phyloP scores from a whole-genome alignment of 2,797 vertebrate species.

The Paguma larvata region DNA sequence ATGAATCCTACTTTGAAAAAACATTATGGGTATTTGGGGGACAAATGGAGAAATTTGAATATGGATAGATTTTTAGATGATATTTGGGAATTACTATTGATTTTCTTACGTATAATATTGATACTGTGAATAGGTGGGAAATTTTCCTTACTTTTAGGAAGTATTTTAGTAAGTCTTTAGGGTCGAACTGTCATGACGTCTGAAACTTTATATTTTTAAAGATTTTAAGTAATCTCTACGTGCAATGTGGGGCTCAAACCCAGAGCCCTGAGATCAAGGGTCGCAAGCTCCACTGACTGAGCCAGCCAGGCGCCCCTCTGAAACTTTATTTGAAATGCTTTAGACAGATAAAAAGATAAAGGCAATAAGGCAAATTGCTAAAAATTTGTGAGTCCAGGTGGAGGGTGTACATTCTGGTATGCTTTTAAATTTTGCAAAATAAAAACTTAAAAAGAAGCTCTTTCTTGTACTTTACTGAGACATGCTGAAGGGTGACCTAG shows the following conservation, averaged over 20 bases:
- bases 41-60: background rate
- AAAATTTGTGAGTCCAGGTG: background rate
- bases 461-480: slow-evolving; percentile 29
- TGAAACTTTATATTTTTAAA: background rate
- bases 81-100: background rate
- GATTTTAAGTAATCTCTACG: background rate
- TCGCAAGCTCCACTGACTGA: background rate
- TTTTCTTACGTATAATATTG: slow-evolving; percentile 9
- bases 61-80: background rate
- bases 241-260: background rate
- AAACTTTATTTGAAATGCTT: slow-evolving; percentile 36
- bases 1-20: background rate
- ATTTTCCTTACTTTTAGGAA: slow-evolving; percentile 32
- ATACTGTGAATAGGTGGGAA: background rate
- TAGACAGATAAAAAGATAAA: background rate
- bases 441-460: slow-evolving; percentile 9
- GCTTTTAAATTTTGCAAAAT: slow-evolving; percentile 59
- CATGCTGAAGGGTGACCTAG: background rate
- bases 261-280: background rate
- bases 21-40: background rate
- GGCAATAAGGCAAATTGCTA: slow-evolving; percentile 15
- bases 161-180: slow-evolving; percentile 4
- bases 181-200: background rate
- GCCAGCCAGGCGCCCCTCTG: background rate
- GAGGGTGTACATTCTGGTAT: background rate